Percentiles rank a stretch among this genome's conserved stretches.
Conservation (phyloP, 2,888 invertebrate genomes). For the Galerucella nymphaeae region DNA sequence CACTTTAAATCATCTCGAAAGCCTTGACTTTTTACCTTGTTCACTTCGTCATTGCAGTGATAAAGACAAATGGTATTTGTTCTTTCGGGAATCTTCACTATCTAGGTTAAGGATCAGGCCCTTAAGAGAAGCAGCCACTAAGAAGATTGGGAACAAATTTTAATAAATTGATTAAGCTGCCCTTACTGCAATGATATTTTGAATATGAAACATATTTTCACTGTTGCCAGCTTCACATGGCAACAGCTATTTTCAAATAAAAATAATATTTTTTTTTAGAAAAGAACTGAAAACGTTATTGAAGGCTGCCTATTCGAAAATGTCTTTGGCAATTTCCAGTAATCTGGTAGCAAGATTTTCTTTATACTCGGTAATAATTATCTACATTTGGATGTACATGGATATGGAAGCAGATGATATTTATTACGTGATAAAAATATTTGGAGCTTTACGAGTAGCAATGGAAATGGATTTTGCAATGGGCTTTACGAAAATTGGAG, state of each 20-base stretch:
- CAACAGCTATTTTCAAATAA: neutral
- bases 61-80: no score
- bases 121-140: no score
- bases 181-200: no score
- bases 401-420: slow-evolving; percentile 50
- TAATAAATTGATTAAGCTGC: no score
- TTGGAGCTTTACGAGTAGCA: slow-evolving; percentile 46
- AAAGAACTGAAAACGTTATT: slow-evolving; percentile 49
- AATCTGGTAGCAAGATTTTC: slow-evolving; percentile 51
- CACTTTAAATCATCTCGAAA: no score
- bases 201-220: no score
- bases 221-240: no score
- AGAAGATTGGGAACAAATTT: no score
- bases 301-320: slow-evolving; percentile 50
- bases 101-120: no score
- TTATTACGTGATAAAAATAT: slow-evolving; percentile 49
- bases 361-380: slow-evolving; percentile 51
- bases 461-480: slow-evolving; percentile 48
- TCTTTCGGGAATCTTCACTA: no score
- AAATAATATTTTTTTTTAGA: neutral
- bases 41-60: no score
- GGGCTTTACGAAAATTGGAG: slow-evolving; percentile 49
- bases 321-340: slow-evolving; percentile 53
- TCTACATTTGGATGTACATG: slow-evolving; percentile 47
- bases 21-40: no score